Percentiles rank a stretch among this genome's conserved stretches.
phyloP scores from a whole-genome alignment of 1,140 invertebrate genomes.

The Scaptomyza pallida region DNA sequence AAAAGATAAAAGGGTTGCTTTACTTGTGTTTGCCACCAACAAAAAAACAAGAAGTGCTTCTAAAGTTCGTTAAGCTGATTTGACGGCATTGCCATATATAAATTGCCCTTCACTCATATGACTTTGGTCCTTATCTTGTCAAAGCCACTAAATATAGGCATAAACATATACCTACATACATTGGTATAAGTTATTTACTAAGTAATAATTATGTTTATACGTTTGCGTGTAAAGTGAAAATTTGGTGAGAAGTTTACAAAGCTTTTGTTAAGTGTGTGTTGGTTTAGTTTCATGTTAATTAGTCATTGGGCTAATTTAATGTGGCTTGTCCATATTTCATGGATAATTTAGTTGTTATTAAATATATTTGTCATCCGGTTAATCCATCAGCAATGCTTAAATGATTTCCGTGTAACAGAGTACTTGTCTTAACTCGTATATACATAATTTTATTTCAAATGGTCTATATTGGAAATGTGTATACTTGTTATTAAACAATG shows the following conservation, averaged over 20 bases:
- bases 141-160: background rate
- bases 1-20: conserved; percentile 63
- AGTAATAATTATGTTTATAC: background rate
- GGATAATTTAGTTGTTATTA: no score
- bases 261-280: conserved; percentile 44
- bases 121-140: background rate
- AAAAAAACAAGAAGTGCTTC: conserved; percentile 15
- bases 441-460: no score
- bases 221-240: conserved; percentile 22
- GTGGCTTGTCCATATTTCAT: no score
- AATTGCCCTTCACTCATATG: conserved; percentile 33
- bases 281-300: conserved; percentile 30
- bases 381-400: no score
- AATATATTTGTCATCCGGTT: no score
- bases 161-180: background rate
- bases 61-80: conserved; percentile 76
- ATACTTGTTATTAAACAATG: no score
- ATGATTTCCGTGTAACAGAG: no score
- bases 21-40: conserved; percentile 49
- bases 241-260: conserved; percentile 47
- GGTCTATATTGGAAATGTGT: no score
- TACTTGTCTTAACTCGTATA: no score
- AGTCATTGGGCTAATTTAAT: background rate
- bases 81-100: conserved; percentile 43
- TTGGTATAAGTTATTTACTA: background rate